Evolutionary conservation across 2,113 vertebrate genomes (phyloP), one percentile per base, ranked within the genome.

Genomic region (Mormoops blainvillei): DNA sequence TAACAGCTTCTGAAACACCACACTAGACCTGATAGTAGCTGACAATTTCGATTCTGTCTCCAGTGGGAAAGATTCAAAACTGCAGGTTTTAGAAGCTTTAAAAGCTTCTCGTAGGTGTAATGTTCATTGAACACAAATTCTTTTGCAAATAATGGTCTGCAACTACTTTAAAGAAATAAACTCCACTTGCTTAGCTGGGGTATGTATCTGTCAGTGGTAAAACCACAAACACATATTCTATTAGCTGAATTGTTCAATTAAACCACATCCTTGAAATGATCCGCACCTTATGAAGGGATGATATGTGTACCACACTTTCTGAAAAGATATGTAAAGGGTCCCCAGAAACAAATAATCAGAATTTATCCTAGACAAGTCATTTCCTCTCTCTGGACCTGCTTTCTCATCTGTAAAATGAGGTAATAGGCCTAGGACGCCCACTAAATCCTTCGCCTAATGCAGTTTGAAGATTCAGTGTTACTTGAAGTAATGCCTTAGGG

Each of bases 121-220:
- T 95, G 95, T 93, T 97, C 85, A 91, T 86, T 85, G 87, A 89
- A 92, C 50, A 45, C 95, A 97, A 94, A 88, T 95, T 96, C 84
- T 97, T 94, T 92, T 33, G 50, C 91, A 95, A 96, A 95, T 97
- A 94, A 96, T 78, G 48, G 61, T 52, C 87, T 87, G 65, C 67
- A 91, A 74, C 52, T 81, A 73, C 81, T 83, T 83, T 94, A 86
- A 92, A 97, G 95, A 96, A 95, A 91, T 88, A 43, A 94, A 77
- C 92, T 63, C 50, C 5, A 33, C 86, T 88, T 41, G 93, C 89
- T 91, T 73, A 87, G 67, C 95, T 13, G 16, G 63, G 50, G 58
- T 50, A 1, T 33, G 41, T 61, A 22, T 80, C 94, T 83, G 68
- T 94, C 85, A 58, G 2, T 74, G 92, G 87, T 41, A 74, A 95